Conservation (phyloP, 2,797 vertebrate genomes). For the Heterohyrax brucei region DNA sequence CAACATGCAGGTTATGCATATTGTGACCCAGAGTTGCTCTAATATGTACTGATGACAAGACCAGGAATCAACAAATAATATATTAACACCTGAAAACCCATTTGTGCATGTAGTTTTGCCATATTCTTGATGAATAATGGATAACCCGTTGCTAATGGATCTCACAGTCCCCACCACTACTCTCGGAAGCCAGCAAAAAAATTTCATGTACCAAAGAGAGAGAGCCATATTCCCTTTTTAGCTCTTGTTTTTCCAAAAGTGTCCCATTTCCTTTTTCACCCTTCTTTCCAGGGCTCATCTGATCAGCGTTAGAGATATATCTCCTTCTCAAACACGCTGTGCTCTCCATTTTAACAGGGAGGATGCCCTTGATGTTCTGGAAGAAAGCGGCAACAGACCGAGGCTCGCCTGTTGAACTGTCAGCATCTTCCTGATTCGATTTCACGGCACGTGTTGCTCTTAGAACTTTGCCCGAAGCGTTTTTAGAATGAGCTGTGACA, state of each 20-base stretch:
- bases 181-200: too few relatives aligned
- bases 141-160: too few relatives aligned
- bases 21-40: background rate
- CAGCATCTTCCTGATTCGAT: conserved; percentile 84
- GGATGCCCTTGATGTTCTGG: conserved; percentile 73
- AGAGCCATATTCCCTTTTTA: too few relatives aligned
- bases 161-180: too few relatives aligned
- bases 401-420: conserved; percentile 72
- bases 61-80: background rate
- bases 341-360: conserved; percentile 74
- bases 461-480: conserved; percentile 87
- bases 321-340: conserved; percentile 35
- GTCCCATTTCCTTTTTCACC: conserved; percentile 61
- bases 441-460: conserved; percentile 86
- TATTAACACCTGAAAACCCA: too few relatives aligned
- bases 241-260: too few relatives aligned
- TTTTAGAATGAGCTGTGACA: conserved; percentile 90
- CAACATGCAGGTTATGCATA: background rate
- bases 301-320: background rate
- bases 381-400: conserved; percentile 69
- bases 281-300: conserved; percentile 73
- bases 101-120: too few relatives aligned
- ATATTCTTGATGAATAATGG: too few relatives aligned
- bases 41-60: background rate
- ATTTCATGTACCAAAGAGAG: too few relatives aligned